Percentiles rank a stretch among this genome's conserved stretches.
Conservation (phyloP, 2,797 vertebrate genomes). For the Chaetodon trifasciatus region DNA sequence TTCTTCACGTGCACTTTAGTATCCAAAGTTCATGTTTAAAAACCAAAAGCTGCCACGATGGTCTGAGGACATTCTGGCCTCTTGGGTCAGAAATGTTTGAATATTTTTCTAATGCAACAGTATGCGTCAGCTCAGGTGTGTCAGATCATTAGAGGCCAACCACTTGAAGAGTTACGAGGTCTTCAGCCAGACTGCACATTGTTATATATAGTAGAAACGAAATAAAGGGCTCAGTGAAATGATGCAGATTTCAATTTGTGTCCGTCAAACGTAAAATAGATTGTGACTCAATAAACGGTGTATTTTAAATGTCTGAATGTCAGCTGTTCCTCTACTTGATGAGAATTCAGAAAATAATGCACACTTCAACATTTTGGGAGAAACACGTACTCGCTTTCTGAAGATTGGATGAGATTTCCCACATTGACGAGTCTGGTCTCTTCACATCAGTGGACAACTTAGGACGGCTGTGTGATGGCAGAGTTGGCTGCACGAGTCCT, state of each 20-base stretch:
- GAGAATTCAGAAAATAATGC: neutral
- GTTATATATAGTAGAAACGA: neutral
- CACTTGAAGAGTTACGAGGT: neutral
- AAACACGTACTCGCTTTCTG: neutral
- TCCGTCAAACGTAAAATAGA: neutral
- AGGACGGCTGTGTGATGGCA: neutral
- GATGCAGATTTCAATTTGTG: neutral
- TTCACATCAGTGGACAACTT: neutral
- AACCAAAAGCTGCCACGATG: constrained; percentile 23
- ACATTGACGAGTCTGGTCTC: neutral
- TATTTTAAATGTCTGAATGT: constrained; percentile 5
- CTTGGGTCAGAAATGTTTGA: constrained; percentile 13
- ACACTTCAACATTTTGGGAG: neutral
- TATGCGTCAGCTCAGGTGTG: neutral
- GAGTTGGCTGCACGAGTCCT: neutral
- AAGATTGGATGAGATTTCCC: neutral
- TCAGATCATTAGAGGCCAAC: constrained; percentile 18
- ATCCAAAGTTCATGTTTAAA: constrained; percentile 32
- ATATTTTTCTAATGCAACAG: constrained; percentile 9
- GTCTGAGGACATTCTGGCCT: constrained; percentile 10
- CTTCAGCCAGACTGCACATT: constrained; percentile 22
- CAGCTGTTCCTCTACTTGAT: neutral
- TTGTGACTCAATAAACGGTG: neutral
- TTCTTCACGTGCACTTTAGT: constrained; percentile 68
- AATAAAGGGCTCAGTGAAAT: neutral